Conservation (phyloP, 1,140 invertebrate species). For the Idris sp. region DNA sequence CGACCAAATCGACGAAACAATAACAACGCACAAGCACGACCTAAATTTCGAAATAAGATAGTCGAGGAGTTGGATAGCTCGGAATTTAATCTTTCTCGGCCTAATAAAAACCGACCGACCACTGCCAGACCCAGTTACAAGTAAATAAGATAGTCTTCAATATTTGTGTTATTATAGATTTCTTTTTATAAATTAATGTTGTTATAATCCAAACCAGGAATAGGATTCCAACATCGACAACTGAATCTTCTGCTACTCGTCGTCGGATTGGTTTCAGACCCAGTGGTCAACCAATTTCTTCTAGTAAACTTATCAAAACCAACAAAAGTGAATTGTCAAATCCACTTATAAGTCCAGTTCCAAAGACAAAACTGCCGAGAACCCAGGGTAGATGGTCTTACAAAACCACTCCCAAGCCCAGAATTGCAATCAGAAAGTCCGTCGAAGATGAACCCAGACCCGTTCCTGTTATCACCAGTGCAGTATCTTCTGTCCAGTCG, state of each 20-base stretch:
- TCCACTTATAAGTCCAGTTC: conserved; percentile 45
- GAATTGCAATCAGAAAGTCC: conserved; percentile 87
- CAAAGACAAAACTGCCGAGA: conserved; percentile 86
- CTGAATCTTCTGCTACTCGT: conserved; percentile 67
- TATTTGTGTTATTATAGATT: background rate
- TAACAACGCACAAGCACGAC: conserved; percentile 60
- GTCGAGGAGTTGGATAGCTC: conserved; percentile 71
- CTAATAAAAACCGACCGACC: conserved; percentile 67
- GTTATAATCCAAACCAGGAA: conserved; percentile 68
- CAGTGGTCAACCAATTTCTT: conserved; percentile 57
- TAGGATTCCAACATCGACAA: conserved; percentile 71
- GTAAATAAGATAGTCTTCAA: conserved; percentile 61
- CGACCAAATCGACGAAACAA: conserved; percentile 67
- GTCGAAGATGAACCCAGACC: conserved; percentile 80
- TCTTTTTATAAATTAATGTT: too few relatives aligned
- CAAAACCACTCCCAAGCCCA: conserved; percentile 90
- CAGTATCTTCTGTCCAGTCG: conserved; percentile 69
- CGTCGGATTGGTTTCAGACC: conserved; percentile 73
- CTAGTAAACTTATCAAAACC: conserved; percentile 59
- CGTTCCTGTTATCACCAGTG: conserved; percentile 50
- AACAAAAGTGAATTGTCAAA: conserved; percentile 61
- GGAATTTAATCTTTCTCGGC: conserved; percentile 59
- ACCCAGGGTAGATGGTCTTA: conserved; percentile 91
- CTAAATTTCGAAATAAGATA: conserved; percentile 75
- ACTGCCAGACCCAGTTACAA: conserved; percentile 71